phyloP scores from a whole-genome alignment of 1,140 invertebrate species.

The Drosophila pachea region DNA sequence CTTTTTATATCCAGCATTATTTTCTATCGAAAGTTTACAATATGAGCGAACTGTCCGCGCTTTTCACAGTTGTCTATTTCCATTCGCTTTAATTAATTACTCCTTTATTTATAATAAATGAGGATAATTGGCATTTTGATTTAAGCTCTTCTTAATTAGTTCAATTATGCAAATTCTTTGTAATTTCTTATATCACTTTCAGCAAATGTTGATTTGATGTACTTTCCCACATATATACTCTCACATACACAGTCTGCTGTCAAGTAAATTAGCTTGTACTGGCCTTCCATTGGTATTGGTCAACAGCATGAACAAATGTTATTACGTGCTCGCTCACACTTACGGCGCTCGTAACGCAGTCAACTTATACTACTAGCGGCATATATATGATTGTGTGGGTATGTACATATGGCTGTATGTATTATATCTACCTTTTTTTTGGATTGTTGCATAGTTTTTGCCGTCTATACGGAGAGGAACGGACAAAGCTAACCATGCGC shows the following conservation, averaged over 20 bases:
- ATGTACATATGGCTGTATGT: not conserved
- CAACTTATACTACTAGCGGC: conserved; percentile 18
- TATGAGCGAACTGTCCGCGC: no score
- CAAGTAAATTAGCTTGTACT: conserved; percentile 40
- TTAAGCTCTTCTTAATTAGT: not conserved
- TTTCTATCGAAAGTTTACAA: no score
- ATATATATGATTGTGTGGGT: no score
- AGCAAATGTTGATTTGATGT: conserved; percentile 7
- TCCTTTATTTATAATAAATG: not conserved
- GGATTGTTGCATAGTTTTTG: conserved; percentile 44
- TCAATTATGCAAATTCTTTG: conserved; percentile 10
- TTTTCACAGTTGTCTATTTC: not conserved
- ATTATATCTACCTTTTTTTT: conserved; percentile 1
- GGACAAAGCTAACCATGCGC: conserved; percentile 8
- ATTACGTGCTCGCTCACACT: conserved; percentile 15
- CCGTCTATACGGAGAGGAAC: not conserved
- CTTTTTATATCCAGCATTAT: no score
- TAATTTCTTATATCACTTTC: conserved; percentile 27
- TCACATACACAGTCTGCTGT: conserved; percentile 12
- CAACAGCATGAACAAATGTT: conserved; percentile 16
- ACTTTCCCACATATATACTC: conserved; percentile 16
- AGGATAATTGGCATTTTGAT: not conserved
- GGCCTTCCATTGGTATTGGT: conserved; percentile 16
- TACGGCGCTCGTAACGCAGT: conserved; percentile 22
- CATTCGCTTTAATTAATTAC: not conserved